Conservation (phyloP, 2,113 vertebrate genomes). For the Petrocephalus zakoni region DNA sequence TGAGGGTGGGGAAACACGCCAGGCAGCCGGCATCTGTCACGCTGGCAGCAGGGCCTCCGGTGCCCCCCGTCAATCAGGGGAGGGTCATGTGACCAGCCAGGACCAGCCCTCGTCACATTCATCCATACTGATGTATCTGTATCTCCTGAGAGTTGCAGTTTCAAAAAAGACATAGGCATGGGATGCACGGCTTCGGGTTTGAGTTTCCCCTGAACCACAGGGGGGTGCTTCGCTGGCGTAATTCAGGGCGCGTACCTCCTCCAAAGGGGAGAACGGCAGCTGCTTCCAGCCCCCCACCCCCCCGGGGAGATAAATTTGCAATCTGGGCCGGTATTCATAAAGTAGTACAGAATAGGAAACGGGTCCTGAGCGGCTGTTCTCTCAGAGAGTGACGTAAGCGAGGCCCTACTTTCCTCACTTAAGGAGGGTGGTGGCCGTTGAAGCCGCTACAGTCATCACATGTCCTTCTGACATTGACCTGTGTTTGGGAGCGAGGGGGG, state of each 20-base stretch:
- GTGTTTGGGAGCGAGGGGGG: background rate
- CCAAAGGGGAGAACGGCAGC: background rate
- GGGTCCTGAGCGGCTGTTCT: background rate
- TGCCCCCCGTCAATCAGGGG: background rate
- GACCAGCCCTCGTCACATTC: background rate
- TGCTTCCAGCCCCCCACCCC: background rate
- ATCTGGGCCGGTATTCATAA: conserved; percentile 13
- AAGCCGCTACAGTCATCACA: background rate
- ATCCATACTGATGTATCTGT: background rate
- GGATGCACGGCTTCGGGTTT: background rate
- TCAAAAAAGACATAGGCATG: background rate
- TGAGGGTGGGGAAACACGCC: background rate
- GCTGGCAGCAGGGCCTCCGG: background rate
- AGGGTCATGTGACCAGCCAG: background rate
- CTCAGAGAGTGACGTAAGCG: background rate
- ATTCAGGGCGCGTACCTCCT: background rate
- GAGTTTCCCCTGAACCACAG: background rate
- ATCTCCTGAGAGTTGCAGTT: background rate
- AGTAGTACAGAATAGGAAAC: background rate
- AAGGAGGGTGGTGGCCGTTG: background rate
- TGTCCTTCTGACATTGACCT: background rate
- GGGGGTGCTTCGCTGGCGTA: background rate
- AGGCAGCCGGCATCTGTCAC: background rate
- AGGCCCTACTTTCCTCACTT: background rate
- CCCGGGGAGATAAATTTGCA: background rate